Base-by-base conservation (phyloP, 64 coral and sea anemone genomes). In the Exaiptasia diaphana region DNA sequence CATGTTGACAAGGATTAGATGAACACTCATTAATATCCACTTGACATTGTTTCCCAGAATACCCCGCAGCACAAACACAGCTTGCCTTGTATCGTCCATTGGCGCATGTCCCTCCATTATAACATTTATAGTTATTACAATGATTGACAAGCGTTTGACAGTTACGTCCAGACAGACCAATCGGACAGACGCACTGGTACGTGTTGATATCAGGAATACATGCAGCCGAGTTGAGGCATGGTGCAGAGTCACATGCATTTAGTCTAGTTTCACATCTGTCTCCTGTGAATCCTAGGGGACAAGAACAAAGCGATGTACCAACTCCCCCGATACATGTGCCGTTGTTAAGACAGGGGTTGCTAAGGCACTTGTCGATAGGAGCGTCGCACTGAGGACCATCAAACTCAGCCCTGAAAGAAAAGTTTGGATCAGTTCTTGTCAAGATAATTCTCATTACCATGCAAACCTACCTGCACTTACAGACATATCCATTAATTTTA, bases 51-150 rank as follows among this genome's bases (percentile, higher is more conserved):
- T 25, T 20, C 24, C 91, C 91, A 6, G 25, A 44, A 21, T 60
- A 95, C 53, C 91, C 91, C 53, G 79, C 31, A 13, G 67, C 30
- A 38, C 91, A 95, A 37, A 73, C 30, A 50, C 91, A 95, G 14
- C 53, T 85, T 29, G 86, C 91, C 57, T 63, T 41, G 27, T 46
- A 59, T 21, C 42, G 5, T 17, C 73, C 79, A 50, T 95, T 95
- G 22, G 43, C 38, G 53, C 91, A 95, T n/a, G 91, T 89, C 27
- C 85, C 86, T 36, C 91, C 91, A 59, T 95, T 89, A n/a, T 45
- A 41, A 73, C 91, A 95, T 12, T 17, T 72, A 48, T 70, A 43
- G 26, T 56, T 85, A 46, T 14, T 69, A 73, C 91, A 95, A 50
- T 95, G 82, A 60, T 95, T 83, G 12, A 95, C 83, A 56, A 73